Conservation (phyloP, 92 coral and sea anemone genomes). For the Heliopora coerulea region DNA sequence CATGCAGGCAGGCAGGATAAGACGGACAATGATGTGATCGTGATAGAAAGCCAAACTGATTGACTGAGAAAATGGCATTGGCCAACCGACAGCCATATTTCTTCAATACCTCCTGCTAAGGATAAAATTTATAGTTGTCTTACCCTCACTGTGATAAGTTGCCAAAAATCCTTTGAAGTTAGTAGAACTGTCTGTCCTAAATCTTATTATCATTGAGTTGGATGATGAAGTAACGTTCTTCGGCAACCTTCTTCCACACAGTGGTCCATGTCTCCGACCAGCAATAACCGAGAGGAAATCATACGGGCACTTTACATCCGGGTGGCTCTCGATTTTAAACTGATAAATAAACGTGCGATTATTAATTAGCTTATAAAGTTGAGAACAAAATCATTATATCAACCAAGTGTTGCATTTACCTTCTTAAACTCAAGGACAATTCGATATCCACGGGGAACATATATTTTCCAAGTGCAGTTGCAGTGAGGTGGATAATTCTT, state of each 20-base stretch:
- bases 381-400: too few species aligned
- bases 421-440: constrained; percentile 59
- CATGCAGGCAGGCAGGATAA: too few species aligned
- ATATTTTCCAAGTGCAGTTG: constrained; percentile 84
- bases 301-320: constrained; percentile 86
- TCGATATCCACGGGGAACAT: constrained; percentile 85
- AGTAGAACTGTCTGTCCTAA: constrained; percentile 73
- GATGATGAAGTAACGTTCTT: constrained; percentile 75
- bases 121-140: background rate
- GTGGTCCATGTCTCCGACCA: constrained; percentile 61
- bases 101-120: background rate
- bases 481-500: constrained; percentile 67
- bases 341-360: constrained; percentile 15
- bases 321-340: constrained; percentile 87
- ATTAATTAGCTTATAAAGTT: too few species aligned
- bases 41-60: too few species aligned
- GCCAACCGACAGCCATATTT: too few species aligned
- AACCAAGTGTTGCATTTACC: constrained; percentile 46
- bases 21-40: too few species aligned
- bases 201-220: constrained; percentile 76
- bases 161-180: constrained; percentile 77
- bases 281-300: constrained; percentile 75
- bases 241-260: constrained; percentile 75
- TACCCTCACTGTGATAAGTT: constrained; percentile 84
- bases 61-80: too few species aligned